phyloP scores from a whole-genome alignment of 2,113 vertebrate species.

The Formicarius rufipectus region DNA sequence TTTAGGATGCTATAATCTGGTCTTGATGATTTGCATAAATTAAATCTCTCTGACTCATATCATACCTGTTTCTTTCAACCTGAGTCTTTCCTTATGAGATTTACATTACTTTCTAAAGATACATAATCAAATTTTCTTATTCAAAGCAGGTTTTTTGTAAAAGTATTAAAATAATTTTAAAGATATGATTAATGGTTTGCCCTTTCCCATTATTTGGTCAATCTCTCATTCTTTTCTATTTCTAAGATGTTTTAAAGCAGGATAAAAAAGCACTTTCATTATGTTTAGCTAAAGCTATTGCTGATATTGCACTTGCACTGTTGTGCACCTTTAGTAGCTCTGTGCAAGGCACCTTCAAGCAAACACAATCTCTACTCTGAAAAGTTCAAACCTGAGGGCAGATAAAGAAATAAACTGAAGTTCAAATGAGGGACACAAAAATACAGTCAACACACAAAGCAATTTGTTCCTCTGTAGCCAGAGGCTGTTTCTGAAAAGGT shows the following conservation, averaged over 20 bases:
- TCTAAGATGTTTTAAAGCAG: background rate
- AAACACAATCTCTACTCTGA: background rate
- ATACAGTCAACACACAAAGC: background rate
- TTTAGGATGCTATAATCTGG: background rate
- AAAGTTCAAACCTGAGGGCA: conserved; percentile 24
- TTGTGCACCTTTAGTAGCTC: background rate
- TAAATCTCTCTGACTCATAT: conserved; percentile 20
- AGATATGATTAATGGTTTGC: background rate
- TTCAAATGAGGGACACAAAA: conserved; percentile 20
- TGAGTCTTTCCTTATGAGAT: background rate
- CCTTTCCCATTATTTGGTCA: background rate
- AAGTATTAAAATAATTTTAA: background rate
- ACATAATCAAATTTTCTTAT: background rate
- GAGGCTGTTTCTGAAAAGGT: background rate
- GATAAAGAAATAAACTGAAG: conserved; percentile 27
- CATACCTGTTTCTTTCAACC: conserved; percentile 10
- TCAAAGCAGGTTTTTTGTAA: background rate
- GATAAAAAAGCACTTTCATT: background rate
- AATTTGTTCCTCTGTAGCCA: conserved; percentile 6
- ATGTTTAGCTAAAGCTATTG: background rate
- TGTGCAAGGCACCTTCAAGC: background rate
- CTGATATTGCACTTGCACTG: background rate
- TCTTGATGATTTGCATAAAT: conserved; percentile 11
- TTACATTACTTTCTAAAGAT: background rate
- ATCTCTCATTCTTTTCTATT: background rate